Percentiles rank a stretch among this genome's conserved stretches.
phyloP scores from a whole-genome alignment of 2,888 invertebrate species.

The Spodoptera picta region DNA sequence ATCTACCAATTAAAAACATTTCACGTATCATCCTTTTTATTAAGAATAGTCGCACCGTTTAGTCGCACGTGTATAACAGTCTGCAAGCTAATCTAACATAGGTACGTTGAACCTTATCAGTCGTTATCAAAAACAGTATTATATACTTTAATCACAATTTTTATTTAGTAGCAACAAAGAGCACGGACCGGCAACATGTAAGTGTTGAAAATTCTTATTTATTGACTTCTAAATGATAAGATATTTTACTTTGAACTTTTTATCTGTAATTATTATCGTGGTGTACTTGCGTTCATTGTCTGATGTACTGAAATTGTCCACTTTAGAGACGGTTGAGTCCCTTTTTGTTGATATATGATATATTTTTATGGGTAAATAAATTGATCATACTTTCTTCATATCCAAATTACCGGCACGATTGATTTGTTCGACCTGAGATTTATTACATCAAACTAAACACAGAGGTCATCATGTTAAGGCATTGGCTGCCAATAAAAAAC shows the following conservation, averaged over 20 bases:
- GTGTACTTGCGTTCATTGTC: too few relatives aligned
- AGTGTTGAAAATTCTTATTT: slow-evolving; percentile 21
- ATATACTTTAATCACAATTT: slow-evolving; percentile 34
- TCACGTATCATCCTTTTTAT: neutral
- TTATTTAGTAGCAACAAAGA: slow-evolving; percentile 41
- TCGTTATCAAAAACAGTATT: slow-evolving; percentile 40
- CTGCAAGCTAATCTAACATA: slow-evolving; percentile 35
- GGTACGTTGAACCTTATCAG: slow-evolving; percentile 39
- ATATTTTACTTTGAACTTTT: neutral
- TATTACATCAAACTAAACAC: too few relatives aligned
- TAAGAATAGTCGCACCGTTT: slow-evolving; percentile 1
- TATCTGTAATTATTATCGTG: slow-evolving; percentile 5
- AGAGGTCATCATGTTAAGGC: too few relatives aligned
- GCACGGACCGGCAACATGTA: slow-evolving; percentile 37
- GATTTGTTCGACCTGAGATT: too few relatives aligned
- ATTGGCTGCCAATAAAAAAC: too few relatives aligned
- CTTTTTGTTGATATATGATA: too few relatives aligned
- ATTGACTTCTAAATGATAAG: slow-evolving; percentile 18
- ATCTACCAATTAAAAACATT: too few relatives aligned
- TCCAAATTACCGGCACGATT: too few relatives aligned
- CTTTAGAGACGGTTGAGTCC: too few relatives aligned
- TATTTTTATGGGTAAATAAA: too few relatives aligned
- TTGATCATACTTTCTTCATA: too few relatives aligned
- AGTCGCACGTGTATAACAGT: slow-evolving; percentile 27
- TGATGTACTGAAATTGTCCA: too few relatives aligned